Base-by-base conservation (phyloP, 2,113 vertebrate species). In the Natator depressus region DNA sequence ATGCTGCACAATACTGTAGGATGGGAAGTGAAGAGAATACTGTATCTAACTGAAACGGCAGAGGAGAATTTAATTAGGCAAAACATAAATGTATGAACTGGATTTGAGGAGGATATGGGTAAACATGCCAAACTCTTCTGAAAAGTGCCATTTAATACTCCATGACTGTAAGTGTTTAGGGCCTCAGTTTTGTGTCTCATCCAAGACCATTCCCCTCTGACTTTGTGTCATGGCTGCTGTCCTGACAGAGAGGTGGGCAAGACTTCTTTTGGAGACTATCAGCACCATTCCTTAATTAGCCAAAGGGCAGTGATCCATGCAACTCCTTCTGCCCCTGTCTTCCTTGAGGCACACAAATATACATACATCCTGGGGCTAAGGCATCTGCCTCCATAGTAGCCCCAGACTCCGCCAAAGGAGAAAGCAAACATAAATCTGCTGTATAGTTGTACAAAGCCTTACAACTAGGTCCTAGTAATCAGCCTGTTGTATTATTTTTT, bases 341-440 rank as follows among this genome's bases (percentile, higher is more conserved):
- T 20, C 79, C 76, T 47, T 29, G 76, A 96, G 59, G 16, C 65
- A 69, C 16, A n/a, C 31, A 35, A n/a, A 69, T 69, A 69, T n/a
- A 35, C 62, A 69, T 91, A 69, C 62, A 91, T 93, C 84, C 47
- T 90, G 38, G 16, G 82, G 20, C 49, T 90, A 51, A 84, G 87
- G 24, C 69, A 88, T 49, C 53, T 38, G 75, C 4, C 38, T 85
- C 50, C 27, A 47, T 55, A 46, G 47, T 82, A 88, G 46, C 19
- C 79, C 90, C 87, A 42, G n/a, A 75, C 38, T 91, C 29, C 3
- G 42, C 5, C 49, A 24, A 42, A 42, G 10, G 38, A 65, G 53
- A 90, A 80, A 87, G 80, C 47, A 95, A 89, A 96, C 90, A 59
- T 81, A 90, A 24, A 13, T 82, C 80, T 83, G 38, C 20, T 85